phyloP scores from a whole-genome alignment of 2,797 vertebrate genomes.

The Coilia nasus region DNA sequence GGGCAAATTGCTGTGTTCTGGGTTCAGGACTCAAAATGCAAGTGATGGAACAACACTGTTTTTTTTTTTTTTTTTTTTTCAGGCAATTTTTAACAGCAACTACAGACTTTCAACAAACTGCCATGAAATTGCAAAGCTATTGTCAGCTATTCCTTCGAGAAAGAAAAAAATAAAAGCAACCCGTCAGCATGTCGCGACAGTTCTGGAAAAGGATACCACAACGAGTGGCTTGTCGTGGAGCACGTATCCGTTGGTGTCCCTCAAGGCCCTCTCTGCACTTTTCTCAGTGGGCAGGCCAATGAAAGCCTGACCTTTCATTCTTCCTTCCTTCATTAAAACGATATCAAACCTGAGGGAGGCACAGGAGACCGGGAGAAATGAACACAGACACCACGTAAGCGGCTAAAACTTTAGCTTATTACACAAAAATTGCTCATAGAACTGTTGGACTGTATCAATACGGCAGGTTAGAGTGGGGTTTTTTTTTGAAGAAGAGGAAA shows the following conservation, averaged over 20 bases:
- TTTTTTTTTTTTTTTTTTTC: neutral
- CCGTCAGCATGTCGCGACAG: neutral
- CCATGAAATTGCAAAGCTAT: neutral
- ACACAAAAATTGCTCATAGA: neutral
- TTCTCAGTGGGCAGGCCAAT: constrained; percentile 93
- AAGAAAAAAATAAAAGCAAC: no score
- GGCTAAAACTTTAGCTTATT: neutral
- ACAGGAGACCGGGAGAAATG: constrained; percentile 9
- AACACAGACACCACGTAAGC: neutral
- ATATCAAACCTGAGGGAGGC: constrained; percentile 88
- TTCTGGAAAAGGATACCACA: constrained; percentile 88
- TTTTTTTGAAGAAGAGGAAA: neutral
- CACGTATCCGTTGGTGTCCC: constrained; percentile 92
- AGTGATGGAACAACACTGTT: constrained; percentile 14
- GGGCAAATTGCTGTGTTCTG: constrained; percentile 87
- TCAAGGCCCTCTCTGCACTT: constrained; percentile 90
- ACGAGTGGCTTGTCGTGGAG: constrained; percentile 94
- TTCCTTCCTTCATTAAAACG: constrained; percentile 96
- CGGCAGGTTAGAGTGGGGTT: neutral
- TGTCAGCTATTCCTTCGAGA: neutral
- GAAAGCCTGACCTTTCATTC: constrained; percentile 99
- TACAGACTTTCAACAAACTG: neutral
- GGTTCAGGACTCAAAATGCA: constrained; percentile 76
- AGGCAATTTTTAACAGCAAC: neutral
- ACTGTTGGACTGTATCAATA: neutral